phyloP scores from a whole-genome alignment of 2,797 vertebrate species.

The Kryptopterus vitreolus region DNA sequence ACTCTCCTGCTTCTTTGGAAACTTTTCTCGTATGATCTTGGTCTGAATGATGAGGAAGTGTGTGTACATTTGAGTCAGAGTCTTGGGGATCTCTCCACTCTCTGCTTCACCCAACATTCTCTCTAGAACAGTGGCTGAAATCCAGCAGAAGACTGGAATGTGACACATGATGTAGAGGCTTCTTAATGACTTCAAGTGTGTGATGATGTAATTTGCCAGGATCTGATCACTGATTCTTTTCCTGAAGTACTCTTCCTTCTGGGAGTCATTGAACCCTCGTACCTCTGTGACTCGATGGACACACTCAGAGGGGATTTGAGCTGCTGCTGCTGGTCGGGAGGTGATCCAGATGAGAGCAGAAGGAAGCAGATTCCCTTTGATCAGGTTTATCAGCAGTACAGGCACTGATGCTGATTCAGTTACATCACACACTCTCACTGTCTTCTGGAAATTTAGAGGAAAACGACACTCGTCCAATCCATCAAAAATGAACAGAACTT shows the following conservation, averaged over 20 bases:
- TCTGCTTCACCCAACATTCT: neutral
- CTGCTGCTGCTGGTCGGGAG: too few species aligned
- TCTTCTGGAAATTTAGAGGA: too few species aligned
- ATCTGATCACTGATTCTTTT: neutral
- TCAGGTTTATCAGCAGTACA: too few species aligned
- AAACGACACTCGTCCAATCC: too few species aligned
- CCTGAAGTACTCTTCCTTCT: constrained; percentile 15
- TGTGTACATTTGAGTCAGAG: constrained; percentile 42
- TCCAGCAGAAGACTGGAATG: constrained; percentile 3
- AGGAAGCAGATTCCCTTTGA: too few species aligned
- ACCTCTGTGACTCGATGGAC: too few species aligned
- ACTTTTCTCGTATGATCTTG: constrained; percentile 5
- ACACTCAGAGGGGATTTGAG: too few species aligned
- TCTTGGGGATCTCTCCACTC: neutral
- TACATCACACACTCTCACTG: too few species aligned
- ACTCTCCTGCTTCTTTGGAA: neutral
- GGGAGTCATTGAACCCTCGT: constrained; percentile 13
- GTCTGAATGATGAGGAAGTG: neutral
- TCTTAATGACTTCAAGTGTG: neutral
- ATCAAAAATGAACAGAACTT: too few species aligned
- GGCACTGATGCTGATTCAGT: too few species aligned
- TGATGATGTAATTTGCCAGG: neutral
- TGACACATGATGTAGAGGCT: constrained; percentile 36
- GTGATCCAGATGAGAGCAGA: too few species aligned
- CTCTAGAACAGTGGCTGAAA: constrained; percentile 28